phyloP scores from a whole-genome alignment of 2,113 vertebrate species.

The Candoia aspera region DNA sequence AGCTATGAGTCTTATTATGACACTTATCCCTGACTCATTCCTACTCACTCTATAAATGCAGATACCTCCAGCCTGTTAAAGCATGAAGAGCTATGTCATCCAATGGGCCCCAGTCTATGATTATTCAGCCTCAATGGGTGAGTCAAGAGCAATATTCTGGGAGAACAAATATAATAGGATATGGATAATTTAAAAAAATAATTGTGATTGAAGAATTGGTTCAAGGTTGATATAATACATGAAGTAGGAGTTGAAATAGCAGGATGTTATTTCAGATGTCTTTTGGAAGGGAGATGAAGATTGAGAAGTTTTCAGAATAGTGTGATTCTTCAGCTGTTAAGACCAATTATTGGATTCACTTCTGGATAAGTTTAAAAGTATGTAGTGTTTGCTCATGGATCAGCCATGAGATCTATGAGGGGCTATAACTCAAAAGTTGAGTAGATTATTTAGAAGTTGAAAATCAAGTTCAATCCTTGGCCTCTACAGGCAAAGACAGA shows the following conservation, averaged over 20 bases:
- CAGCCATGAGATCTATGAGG: neutral
- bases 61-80: neutral
- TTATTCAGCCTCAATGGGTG: conserved; percentile 5
- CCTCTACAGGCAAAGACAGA: neutral
- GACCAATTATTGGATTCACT: neutral
- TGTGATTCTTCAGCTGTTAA: neutral
- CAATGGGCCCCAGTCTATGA: neutral
- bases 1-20: neutral
- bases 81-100: neutral
- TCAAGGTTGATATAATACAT: neutral
- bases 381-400: neutral
- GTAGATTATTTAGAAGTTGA: neutral
- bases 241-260: neutral
- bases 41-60: conserved; percentile 13
- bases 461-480: neutral
- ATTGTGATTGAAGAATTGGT: neutral
- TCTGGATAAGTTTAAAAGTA: neutral
- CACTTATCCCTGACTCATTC: neutral
- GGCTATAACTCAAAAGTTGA: neutral
- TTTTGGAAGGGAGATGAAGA: neutral
- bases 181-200: neutral
- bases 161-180: neutral
- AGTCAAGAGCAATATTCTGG: neutral
- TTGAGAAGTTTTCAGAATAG: neutral
- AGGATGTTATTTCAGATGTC: neutral